Percentiles rank a stretch among this genome's conserved stretches.
These are phyloP conservation scores for Alentia gelatinosa DNA, from an alignment of 2,888 invertebrate species.

Conservation along the genomic window DNA sequence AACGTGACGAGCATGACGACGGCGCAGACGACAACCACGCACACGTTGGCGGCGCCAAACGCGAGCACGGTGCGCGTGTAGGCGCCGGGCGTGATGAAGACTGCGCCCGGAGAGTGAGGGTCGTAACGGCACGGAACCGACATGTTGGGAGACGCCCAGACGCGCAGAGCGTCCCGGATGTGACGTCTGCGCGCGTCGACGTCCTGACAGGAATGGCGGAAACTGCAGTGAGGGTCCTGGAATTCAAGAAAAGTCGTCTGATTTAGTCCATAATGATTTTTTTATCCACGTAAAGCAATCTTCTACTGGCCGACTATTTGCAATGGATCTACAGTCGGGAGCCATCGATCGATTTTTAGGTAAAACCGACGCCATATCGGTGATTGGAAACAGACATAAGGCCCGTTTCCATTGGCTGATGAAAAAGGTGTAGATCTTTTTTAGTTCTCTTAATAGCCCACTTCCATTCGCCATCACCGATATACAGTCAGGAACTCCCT, in stretches of 20 bases:
- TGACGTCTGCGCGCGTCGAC: background rate
- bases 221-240: slow-evolving; percentile 9
- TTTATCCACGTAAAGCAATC: too few species aligned
- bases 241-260: background rate
- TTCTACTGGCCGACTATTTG: too few species aligned
- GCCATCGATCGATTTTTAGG: too few species aligned
- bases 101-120: background rate
- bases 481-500: too few species aligned
- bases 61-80: background rate
- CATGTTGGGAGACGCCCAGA: background rate
- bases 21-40: background rate
- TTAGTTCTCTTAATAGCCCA: too few species aligned
- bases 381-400: too few species aligned
- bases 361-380: too few species aligned
- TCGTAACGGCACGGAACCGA: slow-evolving; percentile 9
- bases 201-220: slow-evolving; percentile 19
- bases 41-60: background rate
- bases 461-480: too few species aligned
- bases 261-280: too few species aligned
- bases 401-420: too few species aligned
- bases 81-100: background rate
- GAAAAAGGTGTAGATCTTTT: too few species aligned
- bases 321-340: too few species aligned
- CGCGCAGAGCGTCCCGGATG: background rate
- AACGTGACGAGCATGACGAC: slow-evolving; percentile 20